Percentiles rank a stretch among this genome's conserved stretches.
phyloP scores from a whole-genome alignment of 2,888 invertebrate genomes.

The Spodoptera exigua region DNA sequence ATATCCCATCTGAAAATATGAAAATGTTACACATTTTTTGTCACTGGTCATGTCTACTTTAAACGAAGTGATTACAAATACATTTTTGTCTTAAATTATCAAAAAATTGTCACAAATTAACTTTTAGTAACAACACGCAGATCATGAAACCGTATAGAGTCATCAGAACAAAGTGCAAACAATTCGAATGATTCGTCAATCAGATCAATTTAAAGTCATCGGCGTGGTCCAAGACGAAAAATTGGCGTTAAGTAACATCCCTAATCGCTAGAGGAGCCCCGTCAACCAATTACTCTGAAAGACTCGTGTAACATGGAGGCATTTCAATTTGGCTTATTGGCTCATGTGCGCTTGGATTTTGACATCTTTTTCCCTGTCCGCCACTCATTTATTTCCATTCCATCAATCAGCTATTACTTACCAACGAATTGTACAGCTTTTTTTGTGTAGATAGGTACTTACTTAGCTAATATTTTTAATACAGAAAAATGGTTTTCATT shows the following conservation, averaged over 20 bases:
- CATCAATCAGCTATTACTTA: conserved; percentile 76
- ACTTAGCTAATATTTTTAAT: conserved; percentile 20
- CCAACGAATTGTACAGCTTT: conserved; percentile 64
- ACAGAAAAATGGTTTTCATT: too few species aligned
- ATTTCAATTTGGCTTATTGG: conserved; percentile 88
- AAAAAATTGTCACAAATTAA: too few species aligned
- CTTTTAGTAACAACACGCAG: too few species aligned
- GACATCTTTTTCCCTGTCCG: conserved; percentile 83
- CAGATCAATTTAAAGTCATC: conserved; percentile 1
- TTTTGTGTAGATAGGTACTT: conserved; percentile 14
- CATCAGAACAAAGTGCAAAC: too few species aligned
- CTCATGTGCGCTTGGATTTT: conserved; percentile 84
- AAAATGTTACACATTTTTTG: too few species aligned
- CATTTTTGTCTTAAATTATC: background rate
- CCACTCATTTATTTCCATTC: conserved; percentile 79
- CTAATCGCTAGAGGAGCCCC: conserved; percentile 75
- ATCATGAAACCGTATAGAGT: too few species aligned
- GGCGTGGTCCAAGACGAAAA: conserved; percentile 28
- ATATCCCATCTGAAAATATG: too few species aligned
- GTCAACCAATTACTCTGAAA: conserved; percentile 86
- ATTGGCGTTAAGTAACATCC: conserved; percentile 60
- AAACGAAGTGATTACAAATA: too few species aligned
- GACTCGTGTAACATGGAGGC: conserved; percentile 80
- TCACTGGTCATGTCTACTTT: too few species aligned
- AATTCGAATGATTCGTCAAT: too few species aligned